A percentile compares a stretch with the other conserved stretches of the same genome.
Evolutionary conservation across 2,797 vertebrate species (phyloP).

Genomic region (Tenualosa ilisha): DNA sequence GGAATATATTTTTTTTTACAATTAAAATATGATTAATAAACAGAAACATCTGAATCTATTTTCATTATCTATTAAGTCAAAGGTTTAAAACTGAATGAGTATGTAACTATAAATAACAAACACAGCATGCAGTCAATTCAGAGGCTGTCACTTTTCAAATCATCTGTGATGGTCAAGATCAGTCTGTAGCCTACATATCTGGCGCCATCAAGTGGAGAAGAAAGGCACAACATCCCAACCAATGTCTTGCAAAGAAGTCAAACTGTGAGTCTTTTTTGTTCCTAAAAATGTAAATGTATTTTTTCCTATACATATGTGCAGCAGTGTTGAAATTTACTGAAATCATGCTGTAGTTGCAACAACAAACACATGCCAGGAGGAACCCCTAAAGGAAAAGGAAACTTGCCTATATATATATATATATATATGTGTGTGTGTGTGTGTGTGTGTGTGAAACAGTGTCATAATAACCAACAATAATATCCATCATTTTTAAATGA

Average conservation of each 20-base stretch:
- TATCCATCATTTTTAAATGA: too few relatives aligned
- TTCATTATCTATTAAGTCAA: neutral
- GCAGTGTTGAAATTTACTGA: too few relatives aligned
- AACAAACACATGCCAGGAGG: neutral
- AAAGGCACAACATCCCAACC: neutral
- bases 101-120: neutral
- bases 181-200: neutral
- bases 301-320: too few relatives aligned
- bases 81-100: neutral
- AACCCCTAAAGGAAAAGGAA: neutral
- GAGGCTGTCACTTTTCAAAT: too few relatives aligned
- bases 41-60: neutral
- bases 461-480: too few relatives aligned
- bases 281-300: too few relatives aligned
- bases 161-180: too few relatives aligned
- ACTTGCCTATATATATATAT: too few relatives aligned
- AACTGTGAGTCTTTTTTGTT: too few relatives aligned
- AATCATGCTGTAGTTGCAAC: neutral
- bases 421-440: too few relatives aligned
- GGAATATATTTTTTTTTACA: neutral
- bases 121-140: neutral
- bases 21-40: neutral
- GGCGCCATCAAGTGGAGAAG: neutral
- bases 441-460: too few relatives aligned
- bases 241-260: too few relatives aligned